These are phyloP conservation scores for Hestina assimilis DNA, from an alignment of 1,140 invertebrate genomes.

Conservation along the genomic window DNA sequence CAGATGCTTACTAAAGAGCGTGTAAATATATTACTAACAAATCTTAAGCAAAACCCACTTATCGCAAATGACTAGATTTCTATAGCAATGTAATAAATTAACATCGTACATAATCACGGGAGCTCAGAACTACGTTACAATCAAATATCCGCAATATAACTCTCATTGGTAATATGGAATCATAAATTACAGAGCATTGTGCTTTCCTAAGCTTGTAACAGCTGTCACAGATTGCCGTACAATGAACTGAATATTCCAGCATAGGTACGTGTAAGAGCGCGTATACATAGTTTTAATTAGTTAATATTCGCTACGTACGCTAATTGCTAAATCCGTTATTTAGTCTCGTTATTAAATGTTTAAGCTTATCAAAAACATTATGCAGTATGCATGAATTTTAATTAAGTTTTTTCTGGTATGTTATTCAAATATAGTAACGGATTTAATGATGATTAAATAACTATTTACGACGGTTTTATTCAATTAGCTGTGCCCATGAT, in stretches of 20 bases:
- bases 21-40: background rate
- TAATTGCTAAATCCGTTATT: background rate
- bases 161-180: slow-evolving; percentile 10
- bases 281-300: slow-evolving; percentile 17
- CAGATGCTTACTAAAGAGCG: too few species aligned
- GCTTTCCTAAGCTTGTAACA: slow-evolving; percentile 3
- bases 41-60: background rate
- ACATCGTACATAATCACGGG: background rate
- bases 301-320: slow-evolving; percentile 9
- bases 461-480: too few species aligned
- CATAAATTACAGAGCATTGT: slow-evolving; percentile 8
- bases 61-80: background rate
- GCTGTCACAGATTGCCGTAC: slow-evolving; percentile 14
- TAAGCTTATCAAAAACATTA: background rate
- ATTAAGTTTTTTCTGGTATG: background rate
- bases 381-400: slow-evolving; percentile 2
- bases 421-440: too few species aligned
- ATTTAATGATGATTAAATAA: too few species aligned
- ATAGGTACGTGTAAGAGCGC: slow-evolving; percentile 10
- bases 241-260: slow-evolving; percentile 19
- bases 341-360: slow-evolving; percentile 4
- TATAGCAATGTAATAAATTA: background rate
- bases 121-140: background rate
- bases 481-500: too few species aligned
- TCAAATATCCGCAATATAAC: slow-evolving; percentile 10